These are phyloP conservation scores for Cataglyphis livida DNA, from an alignment of 2,888 invertebrate species.

Conservation along the genomic window DNA sequence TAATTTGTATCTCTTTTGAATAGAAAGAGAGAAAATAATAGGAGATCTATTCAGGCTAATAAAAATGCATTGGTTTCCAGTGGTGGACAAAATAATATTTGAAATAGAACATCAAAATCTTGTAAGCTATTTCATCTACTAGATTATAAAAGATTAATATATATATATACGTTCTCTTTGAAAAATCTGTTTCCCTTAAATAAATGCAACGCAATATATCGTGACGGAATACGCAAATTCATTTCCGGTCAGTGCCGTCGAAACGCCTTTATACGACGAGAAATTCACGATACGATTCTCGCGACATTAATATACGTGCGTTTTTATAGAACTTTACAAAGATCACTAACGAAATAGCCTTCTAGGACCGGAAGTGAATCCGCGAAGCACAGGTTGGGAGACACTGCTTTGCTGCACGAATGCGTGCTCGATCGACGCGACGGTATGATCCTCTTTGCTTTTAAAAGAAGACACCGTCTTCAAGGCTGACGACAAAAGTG, in stretches of 20 bases:
- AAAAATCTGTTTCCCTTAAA: constrained; percentile 31
- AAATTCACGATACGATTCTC: constrained; percentile 13
- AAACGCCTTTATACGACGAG: neutral
- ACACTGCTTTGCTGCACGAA: constrained; percentile 37
- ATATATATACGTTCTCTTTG: neutral
- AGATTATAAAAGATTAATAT: neutral
- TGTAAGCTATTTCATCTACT: neutral
- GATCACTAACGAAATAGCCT: constrained; percentile 17
- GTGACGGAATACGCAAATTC: constrained; percentile 21
- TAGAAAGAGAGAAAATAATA: neutral
- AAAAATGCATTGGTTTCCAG: neutral
- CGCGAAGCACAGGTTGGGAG: constrained; percentile 28
- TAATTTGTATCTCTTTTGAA: neutral
- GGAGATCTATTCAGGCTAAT: neutral
- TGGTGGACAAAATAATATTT: neutral
- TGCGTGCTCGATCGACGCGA: constrained; percentile 36
- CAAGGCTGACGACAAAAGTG: constrained; percentile 41
- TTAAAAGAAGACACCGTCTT: constrained; percentile 18
- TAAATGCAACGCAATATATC: neutral
- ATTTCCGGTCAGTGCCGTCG: constrained; percentile 19
- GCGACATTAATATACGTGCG: constrained; percentile 44
- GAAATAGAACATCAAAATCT: neutral
- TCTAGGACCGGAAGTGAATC: constrained; percentile 45
- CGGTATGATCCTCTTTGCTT: constrained; percentile 37
- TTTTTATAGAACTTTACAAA: constrained; percentile 32